Evolutionary conservation across 1,140 invertebrate genomes (phyloP), one percentile per base, ranked within the genome.

Genomic region (Scaptomyza montana): DNA sequence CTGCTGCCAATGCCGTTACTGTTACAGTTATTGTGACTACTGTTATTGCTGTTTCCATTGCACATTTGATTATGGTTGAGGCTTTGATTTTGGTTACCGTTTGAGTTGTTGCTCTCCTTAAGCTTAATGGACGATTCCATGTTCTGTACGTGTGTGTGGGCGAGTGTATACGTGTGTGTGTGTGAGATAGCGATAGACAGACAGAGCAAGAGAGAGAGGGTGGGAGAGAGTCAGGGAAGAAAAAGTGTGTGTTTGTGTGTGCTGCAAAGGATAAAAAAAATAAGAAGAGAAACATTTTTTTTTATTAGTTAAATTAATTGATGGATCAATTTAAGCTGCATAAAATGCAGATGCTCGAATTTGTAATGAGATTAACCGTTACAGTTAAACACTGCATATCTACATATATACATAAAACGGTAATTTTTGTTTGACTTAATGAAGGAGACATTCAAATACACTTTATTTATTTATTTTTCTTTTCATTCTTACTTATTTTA

Each of bases 51-150:
- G 64, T 73, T 84, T 49, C 74, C 53, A 67, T 57, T 62, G 63
- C 47, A 77, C 16, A 74, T 57, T 41, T 67, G 49, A 46, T 61
- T 46, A n/a, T 41, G 67, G 50, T 57, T 51, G 36, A 46, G 39
- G 28, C 39, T 64, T 43, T 41, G 56, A 33, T 28, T 54, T 47
- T 68, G 65, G 56, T 74, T 74, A 12, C 71, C 71, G 19, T 74
- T 74, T 13, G 64, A 69, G 59, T 63, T 74, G 66, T 57, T 74
- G 71, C 49, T 65, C 65, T 91, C 89, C 75, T 91, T 91, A 74
- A 78, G 78, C 82, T 87, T 91, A 77, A 84, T 87, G 75, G 79
- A 80, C 70, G 89, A 78, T 77, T 91, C 89, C 89, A 91, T 91
- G 78, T 84, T 90, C 66, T 57, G 72, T 66, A 21, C 50, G 6